Conservation (phyloP, 92 coral and sea anemone species). For the Zoanthus gigantus region DNA sequence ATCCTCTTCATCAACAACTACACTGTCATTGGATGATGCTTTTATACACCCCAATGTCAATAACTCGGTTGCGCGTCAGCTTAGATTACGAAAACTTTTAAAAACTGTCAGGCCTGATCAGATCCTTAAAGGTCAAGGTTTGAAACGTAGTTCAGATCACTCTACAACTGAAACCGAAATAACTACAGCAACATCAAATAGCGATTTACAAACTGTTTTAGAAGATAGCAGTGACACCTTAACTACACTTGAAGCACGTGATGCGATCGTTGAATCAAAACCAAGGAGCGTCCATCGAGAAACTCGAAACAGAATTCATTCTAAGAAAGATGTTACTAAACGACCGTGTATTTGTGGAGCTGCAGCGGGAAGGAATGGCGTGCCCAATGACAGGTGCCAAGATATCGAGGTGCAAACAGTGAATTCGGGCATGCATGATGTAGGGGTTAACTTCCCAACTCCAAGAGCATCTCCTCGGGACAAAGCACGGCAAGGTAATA, state of each 20-base stretch:
- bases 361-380: constrained; percentile 47
- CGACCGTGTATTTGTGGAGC: constrained; percentile 64
- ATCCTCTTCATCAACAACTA: constrained; percentile 54
- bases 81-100: constrained; percentile 71
- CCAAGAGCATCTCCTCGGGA: constrained; percentile 46
- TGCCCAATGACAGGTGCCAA: constrained; percentile 1
- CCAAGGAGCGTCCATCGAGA: constrained; percentile 18
- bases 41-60: constrained; percentile 62
- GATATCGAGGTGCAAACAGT: constrained; percentile 28
- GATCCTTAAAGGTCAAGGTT: constrained; percentile 29
- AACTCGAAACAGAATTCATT: neutral
- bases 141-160: constrained; percentile 25
- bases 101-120: constrained; percentile 65
- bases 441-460: constrained; percentile 92
- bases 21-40: constrained; percentile 69
- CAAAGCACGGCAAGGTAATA: constrained; percentile 25
- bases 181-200: constrained; percentile 38
- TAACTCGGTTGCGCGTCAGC: constrained; percentile 70
- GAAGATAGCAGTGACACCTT: constrained; percentile 40
- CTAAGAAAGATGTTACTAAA: constrained; percentile 14
- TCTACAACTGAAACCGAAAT: constrained; percentile 28
- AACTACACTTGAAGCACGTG: constrained; percentile 4
- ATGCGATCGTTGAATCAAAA: neutral
- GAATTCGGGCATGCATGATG: constrained; percentile 67
- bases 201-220: constrained; percentile 24